Evolutionary conservation across 2,113 vertebrate genomes (phyloP).

Genomic region (Sprattus sprattus): DNA sequence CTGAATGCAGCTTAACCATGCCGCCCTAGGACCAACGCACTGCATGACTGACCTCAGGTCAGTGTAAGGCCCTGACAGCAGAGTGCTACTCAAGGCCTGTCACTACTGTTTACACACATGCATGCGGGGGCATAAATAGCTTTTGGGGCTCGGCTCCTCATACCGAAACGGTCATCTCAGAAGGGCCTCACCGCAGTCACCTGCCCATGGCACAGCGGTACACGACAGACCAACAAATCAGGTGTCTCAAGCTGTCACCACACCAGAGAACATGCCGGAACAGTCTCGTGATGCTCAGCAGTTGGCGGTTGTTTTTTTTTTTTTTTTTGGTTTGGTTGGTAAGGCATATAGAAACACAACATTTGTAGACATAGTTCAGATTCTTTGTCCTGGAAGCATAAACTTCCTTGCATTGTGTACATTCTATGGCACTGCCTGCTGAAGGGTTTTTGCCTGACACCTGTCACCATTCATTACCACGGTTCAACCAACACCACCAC

Average conservation of each 20-base stretch:
- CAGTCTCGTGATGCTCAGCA: neutral
- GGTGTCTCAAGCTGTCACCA: neutral
- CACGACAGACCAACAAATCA: neutral
- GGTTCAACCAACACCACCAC: neutral
- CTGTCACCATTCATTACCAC: conserved; percentile 4
- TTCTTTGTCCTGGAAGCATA: too few species aligned
- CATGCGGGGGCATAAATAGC: neutral
- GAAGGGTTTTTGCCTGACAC: conserved; percentile 4
- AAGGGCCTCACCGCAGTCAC: neutral
- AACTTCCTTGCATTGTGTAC: neutral
- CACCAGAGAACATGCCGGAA: neutral
- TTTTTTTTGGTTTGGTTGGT: neutral
- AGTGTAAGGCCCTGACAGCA: neutral
- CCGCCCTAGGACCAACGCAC: neutral
- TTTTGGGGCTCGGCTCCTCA: neutral
- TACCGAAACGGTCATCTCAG: neutral
- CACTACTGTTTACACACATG: conserved; percentile 12
- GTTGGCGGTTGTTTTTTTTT: too few species aligned
- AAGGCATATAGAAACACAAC: neutral
- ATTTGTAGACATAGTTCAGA: too few species aligned
- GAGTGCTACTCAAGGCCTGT: neutral
- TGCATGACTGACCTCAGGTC: neutral
- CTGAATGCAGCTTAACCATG: neutral
- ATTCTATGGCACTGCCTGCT: neutral
- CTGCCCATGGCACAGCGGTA: neutral